These are phyloP conservation scores for Vicugna pacos DNA, from an alignment of 2,113 vertebrate species.

Conservation along the genomic window DNA sequence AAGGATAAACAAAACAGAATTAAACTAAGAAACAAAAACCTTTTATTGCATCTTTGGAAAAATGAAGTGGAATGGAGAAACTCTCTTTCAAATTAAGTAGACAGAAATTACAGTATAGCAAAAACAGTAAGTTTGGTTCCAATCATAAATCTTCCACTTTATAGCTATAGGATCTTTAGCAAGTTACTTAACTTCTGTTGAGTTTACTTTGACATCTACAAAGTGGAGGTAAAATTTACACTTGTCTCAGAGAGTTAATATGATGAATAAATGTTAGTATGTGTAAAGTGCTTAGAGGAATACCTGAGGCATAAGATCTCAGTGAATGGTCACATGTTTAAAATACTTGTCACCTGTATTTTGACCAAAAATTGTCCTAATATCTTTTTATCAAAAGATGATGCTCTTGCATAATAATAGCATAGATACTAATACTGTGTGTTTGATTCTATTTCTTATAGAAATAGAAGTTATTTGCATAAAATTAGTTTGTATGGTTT, in stretches of 20 bases:
- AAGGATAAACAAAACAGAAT: not conserved
- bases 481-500: not conserved
- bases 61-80: not conserved
- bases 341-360: not conserved
- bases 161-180: not conserved
- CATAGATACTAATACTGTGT: not conserved
- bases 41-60: not conserved
- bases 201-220: not conserved
- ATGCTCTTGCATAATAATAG: not conserved
- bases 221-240: not conserved
- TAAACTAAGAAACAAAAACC: not conserved
- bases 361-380: not conserved
- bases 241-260: not conserved
- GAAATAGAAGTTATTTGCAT: not conserved
- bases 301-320: not conserved
- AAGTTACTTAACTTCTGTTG: not conserved
- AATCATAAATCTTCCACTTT: not conserved
- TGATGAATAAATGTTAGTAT: not conserved
- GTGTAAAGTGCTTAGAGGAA: not conserved
- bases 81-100: not conserved
- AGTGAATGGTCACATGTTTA: not conserved
- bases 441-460: not conserved
- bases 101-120: not conserved
- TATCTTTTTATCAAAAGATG: not conserved
- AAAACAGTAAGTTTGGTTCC: not conserved